These are phyloP conservation scores for Bagarius yarrelli DNA, from an alignment of 2,113 vertebrate species.

Conservation along the genomic window DNA sequence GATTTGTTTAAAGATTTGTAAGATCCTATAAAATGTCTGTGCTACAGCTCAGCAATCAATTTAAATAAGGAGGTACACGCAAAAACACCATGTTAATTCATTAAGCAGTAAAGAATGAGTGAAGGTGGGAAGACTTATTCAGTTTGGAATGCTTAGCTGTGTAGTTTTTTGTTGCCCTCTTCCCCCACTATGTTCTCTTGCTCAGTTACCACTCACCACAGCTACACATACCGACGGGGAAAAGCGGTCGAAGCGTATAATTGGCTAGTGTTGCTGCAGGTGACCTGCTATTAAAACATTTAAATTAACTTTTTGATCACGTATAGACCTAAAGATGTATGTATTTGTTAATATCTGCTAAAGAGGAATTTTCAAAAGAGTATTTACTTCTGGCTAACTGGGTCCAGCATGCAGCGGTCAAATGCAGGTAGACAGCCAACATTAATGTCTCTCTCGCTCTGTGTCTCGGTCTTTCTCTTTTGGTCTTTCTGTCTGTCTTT, in stretches of 20 bases:
- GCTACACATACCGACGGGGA: too few relatives aligned
- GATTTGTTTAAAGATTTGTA: too few relatives aligned
- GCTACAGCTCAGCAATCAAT: background rate
- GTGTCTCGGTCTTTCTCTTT: background rate
- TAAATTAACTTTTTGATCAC: too few relatives aligned
- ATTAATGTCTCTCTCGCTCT: too few relatives aligned
- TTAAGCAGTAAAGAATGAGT: background rate
- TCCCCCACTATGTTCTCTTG: background rate
- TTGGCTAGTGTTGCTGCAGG: background rate
- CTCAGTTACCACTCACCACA: background rate
- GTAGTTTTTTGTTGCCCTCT: background rate
- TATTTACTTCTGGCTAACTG: constrained; percentile 28
- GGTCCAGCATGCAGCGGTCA: constrained; percentile 32
- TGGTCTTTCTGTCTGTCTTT: background rate
- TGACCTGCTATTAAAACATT: too few relatives aligned
- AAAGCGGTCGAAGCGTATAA: background rate
- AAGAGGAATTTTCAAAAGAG: constrained; percentile 23
- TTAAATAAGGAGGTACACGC: background rate
- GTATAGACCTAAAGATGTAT: background rate
- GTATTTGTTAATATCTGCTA: background rate
- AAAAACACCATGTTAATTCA: background rate
- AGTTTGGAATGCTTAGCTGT: background rate
- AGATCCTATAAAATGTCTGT: background rate
- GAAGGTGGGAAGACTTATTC: background rate
- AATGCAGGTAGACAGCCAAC: constrained; percentile 8